These are phyloP conservation scores for Hypothenemus hampei DNA, from an alignment of 1,140 invertebrate species.

Conservation along the genomic window DNA sequence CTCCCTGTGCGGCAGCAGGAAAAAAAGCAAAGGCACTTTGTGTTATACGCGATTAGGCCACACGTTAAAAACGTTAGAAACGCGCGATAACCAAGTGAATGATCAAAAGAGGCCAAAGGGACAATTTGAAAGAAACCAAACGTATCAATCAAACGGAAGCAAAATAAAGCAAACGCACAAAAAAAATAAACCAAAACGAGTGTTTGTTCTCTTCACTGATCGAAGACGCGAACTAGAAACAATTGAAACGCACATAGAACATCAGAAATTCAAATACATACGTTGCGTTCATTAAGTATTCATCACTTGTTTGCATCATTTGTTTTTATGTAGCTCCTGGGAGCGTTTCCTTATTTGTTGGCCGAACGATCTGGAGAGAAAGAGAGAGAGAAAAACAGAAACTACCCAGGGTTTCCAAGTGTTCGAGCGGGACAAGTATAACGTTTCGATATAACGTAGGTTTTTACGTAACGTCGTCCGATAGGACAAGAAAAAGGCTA, in stretches of 20 bases:
- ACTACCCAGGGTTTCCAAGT: too few relatives aligned
- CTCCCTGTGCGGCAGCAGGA: conserved; percentile 64
- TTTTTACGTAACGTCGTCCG: not conserved
- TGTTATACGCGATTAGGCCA: conserved; percentile 2
- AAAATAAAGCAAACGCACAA: too few relatives aligned
- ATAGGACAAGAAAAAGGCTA: conserved; percentile 16
- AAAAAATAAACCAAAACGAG: too few relatives aligned
- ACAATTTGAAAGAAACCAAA: too few relatives aligned
- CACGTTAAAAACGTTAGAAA: too few relatives aligned
- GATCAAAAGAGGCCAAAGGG: too few relatives aligned
- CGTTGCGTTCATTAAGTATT: conserved; percentile 9
- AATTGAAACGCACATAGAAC: conserved; percentile 4
- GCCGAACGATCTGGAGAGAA: too few relatives aligned
- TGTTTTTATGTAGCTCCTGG: not conserved
- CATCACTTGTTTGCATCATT: not conserved
- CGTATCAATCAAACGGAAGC: too few relatives aligned
- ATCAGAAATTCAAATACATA: too few relatives aligned
- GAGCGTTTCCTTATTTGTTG: not conserved
- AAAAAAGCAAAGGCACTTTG: conserved; percentile 49
- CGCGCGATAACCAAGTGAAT: too few relatives aligned
- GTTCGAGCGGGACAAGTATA: too few relatives aligned
- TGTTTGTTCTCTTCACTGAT: too few relatives aligned
- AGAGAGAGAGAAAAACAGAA: conserved; percentile 8
- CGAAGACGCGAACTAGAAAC: conserved; percentile 1
- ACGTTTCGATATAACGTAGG: not conserved